Evolutionary conservation across 1,140 invertebrate species (phyloP).

Genomic region (Zaprionus camerounensis): DNA sequence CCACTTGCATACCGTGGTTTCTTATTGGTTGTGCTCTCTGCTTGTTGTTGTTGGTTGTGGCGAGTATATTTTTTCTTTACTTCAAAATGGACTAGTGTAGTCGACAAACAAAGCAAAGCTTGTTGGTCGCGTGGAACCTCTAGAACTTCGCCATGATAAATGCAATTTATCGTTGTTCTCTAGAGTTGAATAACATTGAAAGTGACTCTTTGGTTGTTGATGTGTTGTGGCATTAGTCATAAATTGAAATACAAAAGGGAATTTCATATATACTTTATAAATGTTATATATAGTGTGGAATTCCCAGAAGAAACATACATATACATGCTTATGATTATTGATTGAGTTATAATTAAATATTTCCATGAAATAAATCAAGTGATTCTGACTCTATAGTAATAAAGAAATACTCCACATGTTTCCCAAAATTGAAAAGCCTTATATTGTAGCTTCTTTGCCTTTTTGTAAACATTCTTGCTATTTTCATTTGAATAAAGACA

Average conservation of each 20-base stretch:
- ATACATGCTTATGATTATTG: background rate
- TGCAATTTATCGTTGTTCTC: conserved; percentile 13
- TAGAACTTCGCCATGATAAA: conserved; percentile 4
- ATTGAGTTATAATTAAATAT: background rate
- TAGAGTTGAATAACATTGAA: conserved; percentile 5
- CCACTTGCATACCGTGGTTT: conserved; percentile 67
- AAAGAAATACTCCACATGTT: background rate
- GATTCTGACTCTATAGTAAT: background rate
- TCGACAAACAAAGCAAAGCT: conserved; percentile 28
- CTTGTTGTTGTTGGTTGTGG: conserved; percentile 52
- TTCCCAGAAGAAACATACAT: background rate
- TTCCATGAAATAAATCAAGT: background rate
- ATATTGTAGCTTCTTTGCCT: background rate
- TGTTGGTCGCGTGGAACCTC: background rate
- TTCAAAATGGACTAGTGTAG: conserved; percentile 20
- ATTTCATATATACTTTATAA: background rate
- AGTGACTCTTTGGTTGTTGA: background rate
- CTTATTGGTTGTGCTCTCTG: conserved; percentile 38
- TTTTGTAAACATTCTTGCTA: conserved; percentile 13
- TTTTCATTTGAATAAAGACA: conserved; percentile 31
- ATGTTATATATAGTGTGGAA: background rate
- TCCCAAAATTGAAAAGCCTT: background rate
- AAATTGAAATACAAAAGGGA: background rate
- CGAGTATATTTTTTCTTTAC: conserved; percentile 35
- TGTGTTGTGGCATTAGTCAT: background rate